These are phyloP conservation scores for Heterodera schachtii DNA, from an alignment of 1,140 invertebrate species.

Conservation along the genomic window DNA sequence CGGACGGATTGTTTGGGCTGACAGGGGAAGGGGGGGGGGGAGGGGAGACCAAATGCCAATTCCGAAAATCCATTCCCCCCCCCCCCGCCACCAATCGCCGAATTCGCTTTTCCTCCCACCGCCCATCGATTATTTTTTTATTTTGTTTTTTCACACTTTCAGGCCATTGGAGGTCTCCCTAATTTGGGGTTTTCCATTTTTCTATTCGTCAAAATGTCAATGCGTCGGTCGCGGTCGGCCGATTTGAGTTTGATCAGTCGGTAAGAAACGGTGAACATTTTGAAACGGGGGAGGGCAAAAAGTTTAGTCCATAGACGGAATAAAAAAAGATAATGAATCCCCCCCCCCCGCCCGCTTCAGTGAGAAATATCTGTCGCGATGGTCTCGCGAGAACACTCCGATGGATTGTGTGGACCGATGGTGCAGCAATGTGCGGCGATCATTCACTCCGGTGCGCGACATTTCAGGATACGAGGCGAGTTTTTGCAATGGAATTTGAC, in stretches of 20 bases:
- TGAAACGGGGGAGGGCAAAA: neutral
- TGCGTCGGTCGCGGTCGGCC: slow-evolving; percentile 36
- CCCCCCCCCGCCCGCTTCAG: slow-evolving; percentile 22
- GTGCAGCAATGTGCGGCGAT: slow-evolving; percentile 44
- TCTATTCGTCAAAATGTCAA: slow-evolving; percentile 7
- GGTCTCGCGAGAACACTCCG: slow-evolving; percentile 59
- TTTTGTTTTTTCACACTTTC: neutral
- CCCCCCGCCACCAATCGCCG: neutral
- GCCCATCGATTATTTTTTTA: neutral
- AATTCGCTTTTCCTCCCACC: neutral
- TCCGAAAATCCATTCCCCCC: neutral
- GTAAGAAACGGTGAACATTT: slow-evolving; percentile 15
- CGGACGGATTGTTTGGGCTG: neutral
- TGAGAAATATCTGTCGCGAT: slow-evolving; percentile 51
- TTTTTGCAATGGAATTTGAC: neutral
- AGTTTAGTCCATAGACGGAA: no score
- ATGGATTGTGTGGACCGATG: slow-evolving; percentile 45
- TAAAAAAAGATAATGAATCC: no score
- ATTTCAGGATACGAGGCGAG: slow-evolving; percentile 44
- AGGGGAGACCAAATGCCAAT: neutral
- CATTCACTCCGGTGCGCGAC: slow-evolving; percentile 57
- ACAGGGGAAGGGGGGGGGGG: neutral
- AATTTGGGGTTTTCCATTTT: neutral
- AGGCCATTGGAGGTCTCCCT: neutral
- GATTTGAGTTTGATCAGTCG: slow-evolving; percentile 37